These are phyloP conservation scores for Philotrypesis tridentata DNA, from an alignment of 1,140 invertebrate species.

Conservation along the genomic window DNA sequence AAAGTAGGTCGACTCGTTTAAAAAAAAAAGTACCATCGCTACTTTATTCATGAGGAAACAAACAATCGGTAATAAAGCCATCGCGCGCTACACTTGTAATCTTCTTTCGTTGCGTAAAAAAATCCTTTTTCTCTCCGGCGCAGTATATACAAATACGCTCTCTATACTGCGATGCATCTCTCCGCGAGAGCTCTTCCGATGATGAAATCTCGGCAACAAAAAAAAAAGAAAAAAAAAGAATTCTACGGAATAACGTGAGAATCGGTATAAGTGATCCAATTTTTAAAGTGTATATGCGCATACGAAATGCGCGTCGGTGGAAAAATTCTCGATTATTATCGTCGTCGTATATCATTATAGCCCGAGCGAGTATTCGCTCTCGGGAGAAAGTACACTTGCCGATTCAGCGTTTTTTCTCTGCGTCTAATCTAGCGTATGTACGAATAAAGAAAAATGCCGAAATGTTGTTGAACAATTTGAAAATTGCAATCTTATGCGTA, in stretches of 20 bases:
- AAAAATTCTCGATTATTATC: not conserved
- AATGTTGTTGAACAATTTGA: not conserved
- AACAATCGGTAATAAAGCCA: not conserved
- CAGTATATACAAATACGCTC: too few species aligned
- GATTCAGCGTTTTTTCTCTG: too few species aligned
- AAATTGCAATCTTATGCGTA: too few species aligned
- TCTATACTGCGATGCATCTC: too few species aligned
- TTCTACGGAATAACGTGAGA: not conserved
- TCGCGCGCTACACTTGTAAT: not conserved
- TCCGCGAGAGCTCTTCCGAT: not conserved
- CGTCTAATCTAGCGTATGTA: too few species aligned
- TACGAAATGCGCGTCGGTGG: not conserved
- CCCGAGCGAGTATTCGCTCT: too few species aligned
- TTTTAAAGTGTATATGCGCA: not conserved
- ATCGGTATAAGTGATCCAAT: not conserved
- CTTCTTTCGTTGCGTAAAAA: not conserved
- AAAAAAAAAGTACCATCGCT: too few species aligned
- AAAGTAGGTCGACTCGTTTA: not conserved
- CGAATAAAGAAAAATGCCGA: not conserved
- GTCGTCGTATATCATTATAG: not conserved
- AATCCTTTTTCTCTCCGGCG: not conserved
- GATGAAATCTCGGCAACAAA: not conserved
- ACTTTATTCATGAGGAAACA: not conserved
- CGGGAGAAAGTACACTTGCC: too few species aligned
- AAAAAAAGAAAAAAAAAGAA: too few species aligned